phyloP scores from a whole-genome alignment of 1,140 invertebrate species.

The Oedothorax gibbosus region DNA sequence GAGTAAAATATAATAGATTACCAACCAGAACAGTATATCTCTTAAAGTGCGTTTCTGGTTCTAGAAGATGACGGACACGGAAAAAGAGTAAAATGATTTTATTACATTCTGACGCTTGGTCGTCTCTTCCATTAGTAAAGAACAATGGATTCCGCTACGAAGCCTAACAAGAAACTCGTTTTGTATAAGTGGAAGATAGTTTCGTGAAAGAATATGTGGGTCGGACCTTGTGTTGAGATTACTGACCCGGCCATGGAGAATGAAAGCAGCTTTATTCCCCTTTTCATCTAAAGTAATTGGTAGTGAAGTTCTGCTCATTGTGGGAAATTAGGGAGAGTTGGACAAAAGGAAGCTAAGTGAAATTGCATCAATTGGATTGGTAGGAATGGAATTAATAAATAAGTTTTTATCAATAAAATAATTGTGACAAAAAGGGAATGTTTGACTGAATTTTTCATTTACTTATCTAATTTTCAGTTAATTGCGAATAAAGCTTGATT shows the following conservation, averaged over 20 bases:
- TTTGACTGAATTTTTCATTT: too few species aligned
- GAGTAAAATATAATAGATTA: constrained; percentile 20
- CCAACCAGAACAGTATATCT: neutral
- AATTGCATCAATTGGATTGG: too few species aligned
- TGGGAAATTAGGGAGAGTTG: too few species aligned
- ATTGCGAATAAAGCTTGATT: too few species aligned
- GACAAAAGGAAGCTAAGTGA: too few species aligned
- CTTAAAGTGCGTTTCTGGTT: neutral
- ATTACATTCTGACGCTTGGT: constrained; percentile 18
- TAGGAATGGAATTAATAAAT: too few species aligned
- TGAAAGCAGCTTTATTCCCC: neutral
- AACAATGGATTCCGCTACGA: constrained; percentile 31
- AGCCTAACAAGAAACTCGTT: constrained; percentile 42
- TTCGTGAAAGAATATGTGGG: constrained; percentile 14
- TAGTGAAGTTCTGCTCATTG: too few species aligned
- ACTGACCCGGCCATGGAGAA: neutral
- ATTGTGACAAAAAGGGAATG: too few species aligned
- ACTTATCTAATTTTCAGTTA: too few species aligned
- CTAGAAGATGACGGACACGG: constrained; percentile 1
- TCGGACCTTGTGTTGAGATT: constrained; percentile 3
- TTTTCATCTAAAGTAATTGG: too few species aligned
- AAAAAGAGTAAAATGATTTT: constrained; percentile 2
- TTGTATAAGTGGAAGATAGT: constrained; percentile 40
- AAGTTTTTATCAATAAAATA: too few species aligned
- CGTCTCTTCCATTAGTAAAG: constrained; percentile 22